Evolutionary conservation across 2,888 invertebrate species (phyloP).

Genomic region (Pseudococcus jackbeardsleyi): DNA sequence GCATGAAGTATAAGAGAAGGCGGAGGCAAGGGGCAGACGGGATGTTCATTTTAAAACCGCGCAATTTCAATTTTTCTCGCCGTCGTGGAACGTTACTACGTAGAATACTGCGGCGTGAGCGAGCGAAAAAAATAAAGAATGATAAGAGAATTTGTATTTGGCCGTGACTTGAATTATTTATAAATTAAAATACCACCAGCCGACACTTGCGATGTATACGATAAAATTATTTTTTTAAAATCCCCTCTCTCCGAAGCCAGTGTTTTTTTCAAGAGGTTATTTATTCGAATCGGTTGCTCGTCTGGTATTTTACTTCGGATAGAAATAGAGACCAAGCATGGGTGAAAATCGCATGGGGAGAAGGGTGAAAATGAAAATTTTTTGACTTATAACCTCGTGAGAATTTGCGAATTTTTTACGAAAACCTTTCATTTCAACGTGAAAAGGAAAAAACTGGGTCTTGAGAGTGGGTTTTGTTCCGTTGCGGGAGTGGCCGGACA

Average conservation of each 20-base stretch:
- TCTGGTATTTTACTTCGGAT: no score
- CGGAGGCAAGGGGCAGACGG: background rate
- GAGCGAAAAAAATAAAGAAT: background rate
- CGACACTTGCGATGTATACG: conserved; percentile 25
- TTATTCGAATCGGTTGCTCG: background rate
- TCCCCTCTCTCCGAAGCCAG: no score
- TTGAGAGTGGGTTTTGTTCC: no score
- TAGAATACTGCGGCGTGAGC: background rate
- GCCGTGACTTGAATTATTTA: conserved; percentile 52
- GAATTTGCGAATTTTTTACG: no score
- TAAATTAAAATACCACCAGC: conserved; percentile 43
- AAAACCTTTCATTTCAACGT: no score
- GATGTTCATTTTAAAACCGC: conserved; percentile 37
- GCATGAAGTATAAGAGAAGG: background rate
- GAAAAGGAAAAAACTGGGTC: no score
- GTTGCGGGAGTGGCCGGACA: no score
- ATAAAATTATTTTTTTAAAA: conserved; percentile 35
- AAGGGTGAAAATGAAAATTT: no score
- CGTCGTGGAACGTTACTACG: background rate
- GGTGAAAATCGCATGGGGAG: no score
- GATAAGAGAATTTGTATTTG: conserved; percentile 44
- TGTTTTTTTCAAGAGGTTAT: background rate
- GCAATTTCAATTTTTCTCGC: conserved; percentile 40
- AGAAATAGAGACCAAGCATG: no score
- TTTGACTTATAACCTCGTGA: no score